Evolutionary conservation across 2,113 vertebrate species (phyloP).

Genomic region (Felis catus): DNA sequence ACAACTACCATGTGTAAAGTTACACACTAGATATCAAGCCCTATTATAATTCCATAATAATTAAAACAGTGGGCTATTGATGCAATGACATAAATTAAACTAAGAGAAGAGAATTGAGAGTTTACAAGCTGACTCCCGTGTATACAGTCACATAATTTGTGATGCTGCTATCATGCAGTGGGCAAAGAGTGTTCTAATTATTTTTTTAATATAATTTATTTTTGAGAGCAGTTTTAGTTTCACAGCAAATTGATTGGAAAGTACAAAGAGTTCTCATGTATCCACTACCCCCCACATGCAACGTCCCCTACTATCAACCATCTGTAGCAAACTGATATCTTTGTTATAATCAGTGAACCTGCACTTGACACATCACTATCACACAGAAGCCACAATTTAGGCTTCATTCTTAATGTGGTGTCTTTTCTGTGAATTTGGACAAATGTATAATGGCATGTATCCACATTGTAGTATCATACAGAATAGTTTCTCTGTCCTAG

Average conservation of each 20-base stretch:
- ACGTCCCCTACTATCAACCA: neutral
- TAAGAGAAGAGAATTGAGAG: neutral
- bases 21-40: neutral
- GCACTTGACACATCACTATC: neutral
- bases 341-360: neutral
- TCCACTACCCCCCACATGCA: neutral
- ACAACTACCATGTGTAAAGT: neutral
- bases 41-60: neutral
- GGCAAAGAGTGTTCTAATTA: neutral
- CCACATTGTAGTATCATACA: neutral
- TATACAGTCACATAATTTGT: too few species aligned
- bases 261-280: neutral
- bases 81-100: neutral
- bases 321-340: neutral
- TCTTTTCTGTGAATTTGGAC: neutral
- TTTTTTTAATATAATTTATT: neutral
- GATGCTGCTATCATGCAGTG: neutral
- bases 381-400: neutral
- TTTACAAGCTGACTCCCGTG: neutral
- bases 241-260: neutral
- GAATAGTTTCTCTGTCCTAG: neutral
- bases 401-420: neutral
- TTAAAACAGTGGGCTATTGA: neutral
- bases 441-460: neutral
- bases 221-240: neutral